Percentiles rank a stretch among this genome's conserved stretches.
Conservation (phyloP, 1,140 invertebrate genomes). For the Procambarus virginalis region DNA sequence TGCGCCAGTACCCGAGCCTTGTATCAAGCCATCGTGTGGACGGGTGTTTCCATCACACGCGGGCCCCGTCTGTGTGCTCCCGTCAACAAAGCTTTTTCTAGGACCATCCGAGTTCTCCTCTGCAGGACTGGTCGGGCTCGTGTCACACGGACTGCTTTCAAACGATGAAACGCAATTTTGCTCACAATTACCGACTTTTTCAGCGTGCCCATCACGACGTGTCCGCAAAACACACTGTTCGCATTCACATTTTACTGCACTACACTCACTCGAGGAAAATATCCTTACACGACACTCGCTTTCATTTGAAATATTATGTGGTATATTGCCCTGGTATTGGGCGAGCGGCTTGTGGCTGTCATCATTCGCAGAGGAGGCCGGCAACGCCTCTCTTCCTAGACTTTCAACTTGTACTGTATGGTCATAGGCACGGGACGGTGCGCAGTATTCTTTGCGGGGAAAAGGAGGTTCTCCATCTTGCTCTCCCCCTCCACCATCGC, state of each 20-base stretch:
- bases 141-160: background rate
- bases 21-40: too few species aligned
- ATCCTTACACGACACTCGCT: slow-evolving; percentile 4
- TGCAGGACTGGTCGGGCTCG: background rate
- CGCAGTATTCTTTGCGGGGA: background rate
- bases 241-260: background rate
- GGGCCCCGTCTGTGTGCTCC: slow-evolving; percentile 43
- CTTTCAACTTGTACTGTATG: background rate
- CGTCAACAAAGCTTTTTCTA: slow-evolving; percentile 5
- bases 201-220: background rate
- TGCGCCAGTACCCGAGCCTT: background rate
- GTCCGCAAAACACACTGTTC: background rate
- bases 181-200: background rate
- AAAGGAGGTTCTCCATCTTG: slow-evolving; percentile 27
- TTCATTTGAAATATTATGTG: background rate
- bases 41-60: background rate
- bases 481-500: background rate
- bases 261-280: slow-evolving; percentile 3
- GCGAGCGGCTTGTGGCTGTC: background rate
- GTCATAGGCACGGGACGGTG: background rate
- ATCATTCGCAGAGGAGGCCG: too few species aligned
- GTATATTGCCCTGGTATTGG: too few species aligned
- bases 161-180: background rate
- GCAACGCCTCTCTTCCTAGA: background rate
- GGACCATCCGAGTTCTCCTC: background rate